Base-by-base conservation (phyloP, 2,888 invertebrate genomes). In the Diaphora mendica region DNA sequence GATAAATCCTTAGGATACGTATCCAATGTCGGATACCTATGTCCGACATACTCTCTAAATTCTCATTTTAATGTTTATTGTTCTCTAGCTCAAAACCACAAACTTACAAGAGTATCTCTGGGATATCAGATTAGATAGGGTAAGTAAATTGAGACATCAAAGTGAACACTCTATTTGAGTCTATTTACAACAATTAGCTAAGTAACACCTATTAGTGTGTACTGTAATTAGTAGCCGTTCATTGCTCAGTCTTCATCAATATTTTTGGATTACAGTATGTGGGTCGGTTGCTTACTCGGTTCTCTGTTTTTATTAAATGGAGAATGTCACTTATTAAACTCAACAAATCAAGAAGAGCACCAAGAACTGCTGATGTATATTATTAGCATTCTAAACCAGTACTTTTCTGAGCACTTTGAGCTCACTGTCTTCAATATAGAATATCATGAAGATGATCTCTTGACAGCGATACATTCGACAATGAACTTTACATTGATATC, bases 231-330 rank as follows among this genome's bases (percentile, higher is more conserved):
- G 26, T 59, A 17, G 55, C 17, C 39, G 9, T 39, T 17, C n/a
- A 51, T n/a, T 75, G 39, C 55, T 51, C 20, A 42, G 26, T 26
- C 26, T 30, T 64, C n/a, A 70, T 59, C 70, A 77, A 26, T 33
- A 59, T 9, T 66, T 51, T 44, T 44, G 69, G 3, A 23, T 33
- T 42, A 30, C 65, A 78, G 64, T 70, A 85, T 84, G 85, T 30
- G 78, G 70, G 48, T 74, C 68, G 64, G 67, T 11, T 81, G 55
- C n/a, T 71, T 75, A 69, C 26, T 79, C 7, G 39, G 72, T 15
- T 73, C 64, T 9, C 1, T 76, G n/a, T 72, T 80, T 23, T 73
- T 72, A 48, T 11, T 65, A 15, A 44, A 42, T n/a, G 81, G 67
- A 13, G 73, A 76, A 33, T 70, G 82, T 39, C 62, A 64, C 35